Evolutionary conservation across 2,888 invertebrate genomes (phyloP).

Genomic region (Panzeria rudis): DNA sequence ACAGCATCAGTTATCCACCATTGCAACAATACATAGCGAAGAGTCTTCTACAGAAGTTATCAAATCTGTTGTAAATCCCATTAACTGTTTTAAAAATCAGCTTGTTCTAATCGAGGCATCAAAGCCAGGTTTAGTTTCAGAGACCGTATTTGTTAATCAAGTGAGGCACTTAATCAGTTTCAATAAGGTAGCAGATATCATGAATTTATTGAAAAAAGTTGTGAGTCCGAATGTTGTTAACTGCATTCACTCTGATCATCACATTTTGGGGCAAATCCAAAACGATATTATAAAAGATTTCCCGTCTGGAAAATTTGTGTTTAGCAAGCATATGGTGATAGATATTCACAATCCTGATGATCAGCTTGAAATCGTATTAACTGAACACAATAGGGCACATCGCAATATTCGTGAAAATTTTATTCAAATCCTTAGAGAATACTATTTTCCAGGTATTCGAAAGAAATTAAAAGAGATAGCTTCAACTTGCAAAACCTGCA

Average conservation of each 20-base stretch:
- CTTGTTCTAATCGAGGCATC: too few relatives aligned
- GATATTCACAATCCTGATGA: too few relatives aligned
- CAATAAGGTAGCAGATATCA: slow-evolving; percentile 3
- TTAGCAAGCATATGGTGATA: slow-evolving; percentile 49
- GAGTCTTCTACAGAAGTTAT: too few relatives aligned
- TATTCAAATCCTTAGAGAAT: slow-evolving; percentile 16
- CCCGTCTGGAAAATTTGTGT: slow-evolving; percentile 39
- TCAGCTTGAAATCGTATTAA: too few relatives aligned
- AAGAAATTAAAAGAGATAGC: slow-evolving; percentile 1
- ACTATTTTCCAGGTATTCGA: slow-evolving; percentile 30
- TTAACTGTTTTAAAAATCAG: too few relatives aligned
- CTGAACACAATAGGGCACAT: slow-evolving; percentile 59
- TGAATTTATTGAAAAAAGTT: slow-evolving; percentile 10
- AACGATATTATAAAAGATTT: slow-evolving; percentile 39
- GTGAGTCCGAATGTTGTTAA: slow-evolving; percentile 39
- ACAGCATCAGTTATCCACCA: too few relatives aligned
- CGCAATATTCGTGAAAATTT: slow-evolving; percentile 38
- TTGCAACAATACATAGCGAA: too few relatives aligned
- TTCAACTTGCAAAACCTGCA: slow-evolving; percentile 17
- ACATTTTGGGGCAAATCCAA: slow-evolving; percentile 47
- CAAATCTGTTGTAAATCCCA: too few relatives aligned
- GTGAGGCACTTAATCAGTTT: too few relatives aligned
- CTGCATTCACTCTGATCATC: slow-evolving; percentile 47
- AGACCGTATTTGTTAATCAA: too few relatives aligned
- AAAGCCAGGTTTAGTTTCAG: too few relatives aligned